Conservation (phyloP, 2,113 vertebrate species). For the Upupa epops region DNA sequence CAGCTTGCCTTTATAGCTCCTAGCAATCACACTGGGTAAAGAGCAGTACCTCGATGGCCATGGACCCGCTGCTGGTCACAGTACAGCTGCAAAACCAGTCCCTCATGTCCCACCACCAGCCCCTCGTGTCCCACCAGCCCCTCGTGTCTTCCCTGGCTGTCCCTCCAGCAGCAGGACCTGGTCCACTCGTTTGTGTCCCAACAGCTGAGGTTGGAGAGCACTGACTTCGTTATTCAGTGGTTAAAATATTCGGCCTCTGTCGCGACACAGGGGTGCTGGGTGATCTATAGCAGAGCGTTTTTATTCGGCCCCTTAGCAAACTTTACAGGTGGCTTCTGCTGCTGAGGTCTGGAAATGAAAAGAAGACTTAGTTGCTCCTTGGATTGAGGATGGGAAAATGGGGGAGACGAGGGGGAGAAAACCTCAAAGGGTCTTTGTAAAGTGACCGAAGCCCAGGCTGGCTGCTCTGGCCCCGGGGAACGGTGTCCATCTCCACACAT, state of each 20-base stretch:
- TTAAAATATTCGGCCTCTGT: constrained; percentile 7
- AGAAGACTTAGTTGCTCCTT: background rate
- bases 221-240: constrained; percentile 37
- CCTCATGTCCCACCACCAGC: accelerated
- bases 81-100: background rate
- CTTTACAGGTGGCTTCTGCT: background rate
- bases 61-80: background rate
- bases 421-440: background rate
- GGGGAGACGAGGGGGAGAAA: background rate
- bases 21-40: background rate
- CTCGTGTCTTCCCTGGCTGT: background rate
- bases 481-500: accelerated
- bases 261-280: background rate
- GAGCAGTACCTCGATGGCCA: background rate
- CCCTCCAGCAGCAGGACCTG: background rate
- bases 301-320: background rate
- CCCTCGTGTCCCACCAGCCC: accelerated
- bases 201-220: constrained; percentile 6
- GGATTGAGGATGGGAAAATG: background rate
- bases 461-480: background rate
- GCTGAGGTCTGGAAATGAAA: background rate
- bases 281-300: background rate
- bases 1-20: background rate
- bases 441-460: accelerated
- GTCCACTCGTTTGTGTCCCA: background rate